Base-by-base conservation (phyloP, 2,113 vertebrate species). In the Ctenomys sociabilis region DNA sequence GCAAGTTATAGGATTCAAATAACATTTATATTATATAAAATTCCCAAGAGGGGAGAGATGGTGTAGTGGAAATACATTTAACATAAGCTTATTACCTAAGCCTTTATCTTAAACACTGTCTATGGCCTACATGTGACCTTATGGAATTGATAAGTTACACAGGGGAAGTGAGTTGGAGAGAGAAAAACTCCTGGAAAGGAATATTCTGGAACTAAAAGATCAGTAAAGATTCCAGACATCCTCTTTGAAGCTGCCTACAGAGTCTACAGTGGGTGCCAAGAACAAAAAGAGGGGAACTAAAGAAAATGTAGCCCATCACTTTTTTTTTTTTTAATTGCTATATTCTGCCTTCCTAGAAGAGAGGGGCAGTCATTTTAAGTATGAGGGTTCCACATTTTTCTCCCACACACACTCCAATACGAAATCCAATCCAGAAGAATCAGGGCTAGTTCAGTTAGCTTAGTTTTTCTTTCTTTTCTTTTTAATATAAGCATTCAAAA, bases 41-140 rank as follows among this genome's bases (percentile, higher is more conserved):
- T 86, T 95, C 35, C 49, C 64, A 86, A 73, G 17, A 12, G 16
- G 30, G 7, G 26, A 40, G 19, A 72, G 63, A 73, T 72, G 43
- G 57, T 40, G 32, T 45, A 40, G 11, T 88, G 61, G 37, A 21
- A 91, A 86, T 77, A 45, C 0, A 52, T n/a, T 75, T 88, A 64
- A 90, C 19, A 13, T 54, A 77, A 59, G 35, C 5, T 78, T 78
- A 68, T 66, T 45, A 90, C 72, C 59, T 89, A 77, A 85, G 43
- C 32, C 30, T 57, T 93, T 59, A 75, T 49, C 70, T 81, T 88
- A 70, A 77, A 59, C 22, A 59, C 96, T 57, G 75, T 63, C 93
- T 83, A 94, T 13, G 35, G 61, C 37, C 45, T 72, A 68, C 88
- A 89, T 24, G 13, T 49, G n/a, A 85, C 85, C 35, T 26, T 92